Evolutionary conservation across 2,797 vertebrate species (phyloP).

Genomic region (Adelosebastes latens): DNA sequence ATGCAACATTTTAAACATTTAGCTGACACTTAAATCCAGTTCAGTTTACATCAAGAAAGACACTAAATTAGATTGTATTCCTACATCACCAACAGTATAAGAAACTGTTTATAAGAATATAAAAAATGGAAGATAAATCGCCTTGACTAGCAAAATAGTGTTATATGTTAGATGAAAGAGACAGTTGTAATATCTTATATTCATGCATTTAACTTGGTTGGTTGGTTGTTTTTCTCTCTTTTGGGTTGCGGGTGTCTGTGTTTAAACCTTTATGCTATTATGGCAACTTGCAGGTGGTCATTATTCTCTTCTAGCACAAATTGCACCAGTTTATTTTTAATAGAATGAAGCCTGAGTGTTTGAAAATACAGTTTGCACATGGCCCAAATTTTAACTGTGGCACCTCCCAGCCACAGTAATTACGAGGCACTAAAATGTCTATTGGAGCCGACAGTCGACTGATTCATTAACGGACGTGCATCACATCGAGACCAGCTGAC

Average conservation of each 20-base stretch:
- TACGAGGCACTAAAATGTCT: slow-evolving; percentile 61
- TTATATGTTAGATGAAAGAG: slow-evolving; percentile 1
- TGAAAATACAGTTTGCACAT: slow-evolving; percentile 52
- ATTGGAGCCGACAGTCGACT: slow-evolving; percentile 55
- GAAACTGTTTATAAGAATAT: not conserved
- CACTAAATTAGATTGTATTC: not conserved
- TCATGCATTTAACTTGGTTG: not conserved
- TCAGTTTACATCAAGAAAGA: not conserved
- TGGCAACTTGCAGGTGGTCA: slow-evolving; percentile 45
- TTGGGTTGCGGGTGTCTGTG: slow-evolving; percentile 8
- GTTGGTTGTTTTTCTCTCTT: slow-evolving; percentile 3
- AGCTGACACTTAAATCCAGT: not conserved
- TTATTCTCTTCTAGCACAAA: slow-evolving; percentile 52
- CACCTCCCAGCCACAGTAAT: slow-evolving; percentile 59
- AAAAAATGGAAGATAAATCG: not conserved
- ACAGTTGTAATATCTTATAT: not conserved
- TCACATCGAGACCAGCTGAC: slow-evolving; percentile 47
- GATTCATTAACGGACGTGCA: slow-evolving; percentile 64
- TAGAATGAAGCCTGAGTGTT: slow-evolving; percentile 49
- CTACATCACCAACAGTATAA: not conserved
- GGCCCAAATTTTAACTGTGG: slow-evolving; percentile 39
- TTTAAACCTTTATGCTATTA: slow-evolving; percentile 40
- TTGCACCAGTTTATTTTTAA: slow-evolving; percentile 51
- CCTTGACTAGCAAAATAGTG: not conserved
- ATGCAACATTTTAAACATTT: not conserved